Percentiles rank a stretch among this genome's conserved stretches.
Evolutionary conservation across 64 coral and sea anemone genomes (phyloP).

Genomic region (Pocillopora damicornis): DNA sequence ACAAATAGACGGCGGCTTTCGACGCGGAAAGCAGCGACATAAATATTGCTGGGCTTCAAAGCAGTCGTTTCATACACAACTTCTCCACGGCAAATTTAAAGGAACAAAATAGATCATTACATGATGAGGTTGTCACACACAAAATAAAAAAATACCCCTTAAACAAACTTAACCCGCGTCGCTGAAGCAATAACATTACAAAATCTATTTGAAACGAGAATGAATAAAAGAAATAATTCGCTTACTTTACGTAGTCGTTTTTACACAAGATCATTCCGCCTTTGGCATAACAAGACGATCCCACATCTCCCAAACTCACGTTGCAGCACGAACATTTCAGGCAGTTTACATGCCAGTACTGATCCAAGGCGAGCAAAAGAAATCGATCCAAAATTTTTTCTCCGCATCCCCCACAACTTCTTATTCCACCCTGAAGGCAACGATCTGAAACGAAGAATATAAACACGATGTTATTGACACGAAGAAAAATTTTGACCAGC

Average conservation of each 20-base stretch:
- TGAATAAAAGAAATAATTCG: conserved; percentile 26
- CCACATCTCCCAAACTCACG: conserved; percentile 80
- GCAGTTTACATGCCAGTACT: conserved; percentile 90
- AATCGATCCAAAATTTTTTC: conserved; percentile 90
- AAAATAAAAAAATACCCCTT: conserved; percentile 19
- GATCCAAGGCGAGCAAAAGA: conserved; percentile 81
- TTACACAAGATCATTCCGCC: conserved; percentile 94
- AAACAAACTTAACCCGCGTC: conserved; percentile 25
- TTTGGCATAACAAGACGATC: conserved; percentile 85
- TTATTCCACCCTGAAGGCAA: conserved; percentile 58
- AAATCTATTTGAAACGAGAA: conserved; percentile 33
- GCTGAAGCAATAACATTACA: conserved; percentile 25
- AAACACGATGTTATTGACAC: background rate
- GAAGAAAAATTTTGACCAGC: background rate
- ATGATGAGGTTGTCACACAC: conserved; percentile 35
- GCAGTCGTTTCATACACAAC: background rate
- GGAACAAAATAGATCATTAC: conserved; percentile 23
- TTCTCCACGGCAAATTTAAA: conserved; percentile 11
- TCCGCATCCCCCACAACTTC: conserved; percentile 76
- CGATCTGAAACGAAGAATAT: conserved; percentile 55
- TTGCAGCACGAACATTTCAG: conserved; percentile 89
- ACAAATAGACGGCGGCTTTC: background rate
- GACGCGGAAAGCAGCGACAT: background rate
- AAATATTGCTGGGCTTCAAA: conserved; percentile 9
- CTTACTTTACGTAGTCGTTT: conserved; percentile 88